Base-by-base conservation (phyloP, 35 echinoderm and acorn worm genomes). In the Strongylocentrotus purpuratus region DNA sequence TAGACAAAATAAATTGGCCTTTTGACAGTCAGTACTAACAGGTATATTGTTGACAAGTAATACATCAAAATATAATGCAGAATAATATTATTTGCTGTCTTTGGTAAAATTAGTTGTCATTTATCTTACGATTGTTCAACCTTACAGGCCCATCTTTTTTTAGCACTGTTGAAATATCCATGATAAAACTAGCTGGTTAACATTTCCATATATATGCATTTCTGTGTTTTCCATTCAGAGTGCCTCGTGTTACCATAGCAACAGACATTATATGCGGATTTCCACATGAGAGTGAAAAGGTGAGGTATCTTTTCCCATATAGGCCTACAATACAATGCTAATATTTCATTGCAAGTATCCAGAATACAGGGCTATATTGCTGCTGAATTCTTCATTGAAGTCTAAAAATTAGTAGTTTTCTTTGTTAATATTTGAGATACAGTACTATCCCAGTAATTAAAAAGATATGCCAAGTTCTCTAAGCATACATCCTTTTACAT, bases 221-320 rank as follows among this genome's bases (percentile, higher is more conserved):
- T 78, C 18, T 78, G 7, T 28, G n/a, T 78, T 18, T 22, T 7
- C 65, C 20, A 28, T 88, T 52, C 85, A 99, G 98, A 90, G 97
- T 97, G 28, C 98, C 97, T n/a, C 95, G 95, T 90, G 94, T 99
- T 41, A 99, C 97, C 94, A 97, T 99, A 95, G 98, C 98, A 65
- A 99, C 98, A 46, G 98, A 99, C 90, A 95, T 99, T 28, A 99
- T 99, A 94, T 99, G 98, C 96, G 98, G 98, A 15, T 99, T 99
- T 86, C 98, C 98, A 94, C 97, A 97, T 41, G 98, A 99, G 96
- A 99, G 95, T 52, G 96, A 97, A 22, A 87, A 99, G 97, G 98
- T 99, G 88, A 94, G 93, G 45, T 91, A 65, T 46, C 25, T 78
- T 22, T 78, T 3, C 65, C 6, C 65, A 28, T 78, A n/a, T n/a